These are phyloP conservation scores for Dolichomitus sp. DNA, from an alignment of 2,888 invertebrate genomes.

Conservation along the genomic window DNA sequence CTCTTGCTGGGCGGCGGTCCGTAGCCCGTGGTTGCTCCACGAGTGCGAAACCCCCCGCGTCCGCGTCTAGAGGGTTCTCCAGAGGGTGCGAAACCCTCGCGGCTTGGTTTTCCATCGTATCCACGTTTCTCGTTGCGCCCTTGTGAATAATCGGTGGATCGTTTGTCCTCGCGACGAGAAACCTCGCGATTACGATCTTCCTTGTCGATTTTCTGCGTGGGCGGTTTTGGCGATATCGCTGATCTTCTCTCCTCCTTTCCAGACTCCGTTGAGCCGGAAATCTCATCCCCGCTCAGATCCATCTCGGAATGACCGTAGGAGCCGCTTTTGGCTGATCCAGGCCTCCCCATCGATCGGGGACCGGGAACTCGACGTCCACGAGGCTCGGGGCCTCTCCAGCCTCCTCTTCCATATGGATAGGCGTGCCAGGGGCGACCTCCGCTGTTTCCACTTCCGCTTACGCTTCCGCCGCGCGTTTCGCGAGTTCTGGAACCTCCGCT, in stretches of 20 bases:
- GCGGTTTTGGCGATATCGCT: constrained; percentile 87
- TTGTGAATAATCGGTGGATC: constrained; percentile 76
- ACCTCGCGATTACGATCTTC: constrained; percentile 88
- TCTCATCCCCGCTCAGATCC: constrained; percentile 92
- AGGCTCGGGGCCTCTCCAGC: constrained; percentile 87
- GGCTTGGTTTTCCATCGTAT: constrained; percentile 81
- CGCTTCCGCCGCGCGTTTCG: constrained; percentile 81
- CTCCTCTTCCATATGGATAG: constrained; percentile 84
- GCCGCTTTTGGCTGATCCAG: constrained; percentile 85
- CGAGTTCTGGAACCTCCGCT: constrained; percentile 85
- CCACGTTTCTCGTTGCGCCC: constrained; percentile 80
- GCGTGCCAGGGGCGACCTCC: constrained; percentile 81
- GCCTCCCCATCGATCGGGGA: constrained; percentile 82
- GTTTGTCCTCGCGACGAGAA: constrained; percentile 81
- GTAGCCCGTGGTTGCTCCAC: constrained; percentile 88
- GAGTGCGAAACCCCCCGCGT: constrained; percentile 88
- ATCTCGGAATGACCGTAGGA: constrained; percentile 90
- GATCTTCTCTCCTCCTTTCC: constrained; percentile 87
- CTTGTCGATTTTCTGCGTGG: constrained; percentile 87
- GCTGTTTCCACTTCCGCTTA: constrained; percentile 84
- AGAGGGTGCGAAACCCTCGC: constrained; percentile 94
- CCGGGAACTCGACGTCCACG: constrained; percentile 81
- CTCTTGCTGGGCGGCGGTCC: constrained; percentile 94
- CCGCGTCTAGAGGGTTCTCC: constrained; percentile 96
- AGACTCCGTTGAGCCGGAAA: constrained; percentile 88